Evolutionary conservation across 1,140 invertebrate species (phyloP).

Genomic region (Lepidurus apus): DNA sequence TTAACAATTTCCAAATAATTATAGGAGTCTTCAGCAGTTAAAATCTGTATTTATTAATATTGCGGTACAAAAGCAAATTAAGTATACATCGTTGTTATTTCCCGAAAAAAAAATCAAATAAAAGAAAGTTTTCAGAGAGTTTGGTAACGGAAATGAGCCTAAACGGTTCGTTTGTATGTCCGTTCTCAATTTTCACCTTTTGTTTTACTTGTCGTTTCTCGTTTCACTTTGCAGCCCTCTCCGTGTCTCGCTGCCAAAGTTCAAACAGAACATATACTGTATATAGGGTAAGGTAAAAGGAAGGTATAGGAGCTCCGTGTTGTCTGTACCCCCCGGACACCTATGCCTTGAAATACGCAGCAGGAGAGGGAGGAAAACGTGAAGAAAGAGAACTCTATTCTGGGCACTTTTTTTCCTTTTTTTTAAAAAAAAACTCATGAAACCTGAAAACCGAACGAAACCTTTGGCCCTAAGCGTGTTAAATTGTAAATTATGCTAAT

Average conservation of each 20-base stretch:
- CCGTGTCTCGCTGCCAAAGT: neutral
- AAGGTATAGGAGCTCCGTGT: neutral
- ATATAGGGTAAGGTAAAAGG: neutral
- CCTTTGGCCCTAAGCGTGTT: conserved; percentile 33
- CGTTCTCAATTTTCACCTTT: conserved; percentile 26
- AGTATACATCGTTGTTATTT: too few species aligned
- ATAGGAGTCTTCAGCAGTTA: too few species aligned
- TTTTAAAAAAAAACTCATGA: conserved; percentile 30
- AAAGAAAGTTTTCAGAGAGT: conserved; percentile 5
- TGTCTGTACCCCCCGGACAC: neutral
- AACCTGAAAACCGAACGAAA: conserved; percentile 33
- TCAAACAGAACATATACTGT: neutral
- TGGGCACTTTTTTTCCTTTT: conserved; percentile 30
- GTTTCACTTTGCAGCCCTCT: neutral
- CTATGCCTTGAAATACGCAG: neutral
- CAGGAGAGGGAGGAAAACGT: neutral
- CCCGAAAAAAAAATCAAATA: neutral
- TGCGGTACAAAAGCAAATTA: too few species aligned
- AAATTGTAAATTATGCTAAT: conserved; percentile 35
- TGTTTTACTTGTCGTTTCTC: neutral
- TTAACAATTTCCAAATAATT: too few species aligned
- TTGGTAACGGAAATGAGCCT: neutral
- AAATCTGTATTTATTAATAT: too few species aligned
- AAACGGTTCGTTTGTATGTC: neutral
- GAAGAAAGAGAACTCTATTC: neutral